Evolutionary conservation across 2,888 invertebrate genomes (phyloP), one percentile per base, ranked within the genome.

Genomic region (Patella depressa): DNA sequence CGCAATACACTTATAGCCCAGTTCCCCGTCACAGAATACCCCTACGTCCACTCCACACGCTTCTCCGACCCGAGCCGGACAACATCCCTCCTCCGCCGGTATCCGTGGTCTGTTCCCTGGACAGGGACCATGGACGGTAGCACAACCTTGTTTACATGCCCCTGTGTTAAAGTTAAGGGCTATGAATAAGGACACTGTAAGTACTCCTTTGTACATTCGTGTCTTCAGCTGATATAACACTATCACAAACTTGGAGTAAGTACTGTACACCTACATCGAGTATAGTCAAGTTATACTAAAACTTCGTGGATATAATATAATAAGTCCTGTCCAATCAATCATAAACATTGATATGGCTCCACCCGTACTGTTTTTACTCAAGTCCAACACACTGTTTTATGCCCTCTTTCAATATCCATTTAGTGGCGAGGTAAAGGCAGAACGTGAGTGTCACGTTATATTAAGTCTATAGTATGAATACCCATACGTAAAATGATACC

Each of bases 401-500:
- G 65, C 65, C 24, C 19, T 24, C 12, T 65, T 24, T 65, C 65
- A 19, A 65, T 65, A 24, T 24, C 19, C 24, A 19, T 24, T 12
- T 24, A 19, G 24, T 19, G 12, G 9, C 19, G 19, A 24, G 65
- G 19, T 24, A 65, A 24, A 65, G 24, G 14, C 19, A 19, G 65
- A 24, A 65, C 65, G 65, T 65, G 65, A 24, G 65, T 65, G 65
- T 65, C 65, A 65, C 65, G 24, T 65, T 65, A 65, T 65, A 65
- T 65, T 19, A 65, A 65, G 65, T 65, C 19, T 65, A 65, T 65
- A 24, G 76, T 57, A 55, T 71, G 72, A 72, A 76, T 76, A 76
- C 71, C 55, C 55, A 72, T 72, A 76, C 72, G 76, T 72, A 76
- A 76, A 71, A 72, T 76, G 76, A 76, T 76, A 71, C 76, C 76